Conservation (phyloP, 2,113 vertebrate species). For the Dinomys branickii region DNA sequence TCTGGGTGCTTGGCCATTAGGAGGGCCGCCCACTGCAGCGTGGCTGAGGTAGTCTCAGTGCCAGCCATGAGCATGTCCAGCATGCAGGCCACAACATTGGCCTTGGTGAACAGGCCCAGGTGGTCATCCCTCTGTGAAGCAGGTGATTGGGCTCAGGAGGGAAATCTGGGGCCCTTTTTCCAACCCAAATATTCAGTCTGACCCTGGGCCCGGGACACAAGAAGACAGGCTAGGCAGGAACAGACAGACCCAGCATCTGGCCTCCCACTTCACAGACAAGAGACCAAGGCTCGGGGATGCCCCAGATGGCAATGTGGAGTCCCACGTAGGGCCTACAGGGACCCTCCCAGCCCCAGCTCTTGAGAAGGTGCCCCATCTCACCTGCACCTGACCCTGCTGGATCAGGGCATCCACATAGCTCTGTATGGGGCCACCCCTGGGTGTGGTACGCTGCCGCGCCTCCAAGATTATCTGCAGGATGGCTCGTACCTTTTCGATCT, state of each 20-base stretch:
- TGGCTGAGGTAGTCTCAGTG: constrained; percentile 93
- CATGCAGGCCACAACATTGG: constrained; percentile 90
- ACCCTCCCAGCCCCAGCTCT: background rate
- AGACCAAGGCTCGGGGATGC: background rate
- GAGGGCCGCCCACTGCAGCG: constrained; percentile 93
- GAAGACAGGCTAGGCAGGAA: no score
- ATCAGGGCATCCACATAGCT: constrained; percentile 86
- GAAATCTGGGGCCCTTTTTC: background rate
- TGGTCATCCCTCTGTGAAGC: constrained; percentile 81
- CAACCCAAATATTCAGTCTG: background rate
- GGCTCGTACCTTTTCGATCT: constrained; percentile 82
- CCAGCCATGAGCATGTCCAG: constrained; percentile 95
- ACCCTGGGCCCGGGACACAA: background rate
- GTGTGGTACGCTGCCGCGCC: constrained; percentile 9
- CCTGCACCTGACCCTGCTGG: constrained; percentile 83
- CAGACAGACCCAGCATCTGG: background rate
- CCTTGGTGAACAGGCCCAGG: constrained; percentile 84
- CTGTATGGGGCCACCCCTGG: background rate
- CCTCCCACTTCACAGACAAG: background rate
- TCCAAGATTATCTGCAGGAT: constrained; percentile 84
- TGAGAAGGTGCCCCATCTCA: background rate
- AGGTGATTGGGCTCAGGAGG: background rate
- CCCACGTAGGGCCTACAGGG: fast-evolving
- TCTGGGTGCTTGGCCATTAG: constrained; percentile 90
- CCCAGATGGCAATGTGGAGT: background rate